Base-by-base conservation (phyloP, 2,888 invertebrate genomes). In the Diaprepes abbreviatus region DNA sequence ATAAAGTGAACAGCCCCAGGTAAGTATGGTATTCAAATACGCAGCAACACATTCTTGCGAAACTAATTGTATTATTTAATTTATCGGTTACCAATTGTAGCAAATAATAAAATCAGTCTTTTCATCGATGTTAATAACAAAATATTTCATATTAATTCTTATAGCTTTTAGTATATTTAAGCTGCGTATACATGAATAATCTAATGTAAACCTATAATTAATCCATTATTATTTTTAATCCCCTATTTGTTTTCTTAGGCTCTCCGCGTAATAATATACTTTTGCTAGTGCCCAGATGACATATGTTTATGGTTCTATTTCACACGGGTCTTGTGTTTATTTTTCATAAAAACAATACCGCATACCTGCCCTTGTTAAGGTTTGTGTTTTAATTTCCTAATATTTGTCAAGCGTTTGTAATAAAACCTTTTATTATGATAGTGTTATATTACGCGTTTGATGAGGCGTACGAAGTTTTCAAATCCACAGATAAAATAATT, bases 181-280 rank as follows among this genome's bases (percentile, higher is more conserved):
- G 3, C 7, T 7, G 2, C 7, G 2, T 40, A 40, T 6, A 17
- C n/a, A 17, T 40, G 7, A 10, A 24, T 48, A 36, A 36, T 10
- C 16, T 21, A 36, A 12, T 21, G 12, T 10, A 21, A 36, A 14
- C 12, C 36, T 55, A 36, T 55, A 19, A 55, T 55, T 36, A 38
- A 10, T 21, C 17, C 17, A 21, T 36, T 55, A 48, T 59, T 59
- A 48, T 21, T 33, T 16, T 40, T 38, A 55, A 67, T 60, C 36
- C 21, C 21, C 10, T 71, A 71, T 75, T 77, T 78, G 74, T 78
- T 77, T 76, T 70, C 57, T 74, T 77, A 76, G 76, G 76, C 74
- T 73, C 68, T 72, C 66, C 64, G 12, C 68, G 75, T 72, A 77
- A 77, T 66, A 74, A 77, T 74, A 77, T 75, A 73, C 73, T 74